Percentiles rank a stretch among this genome's conserved stretches.
Conservation (phyloP, 2,888 invertebrate species). For the Diplazon laetatorius region DNA sequence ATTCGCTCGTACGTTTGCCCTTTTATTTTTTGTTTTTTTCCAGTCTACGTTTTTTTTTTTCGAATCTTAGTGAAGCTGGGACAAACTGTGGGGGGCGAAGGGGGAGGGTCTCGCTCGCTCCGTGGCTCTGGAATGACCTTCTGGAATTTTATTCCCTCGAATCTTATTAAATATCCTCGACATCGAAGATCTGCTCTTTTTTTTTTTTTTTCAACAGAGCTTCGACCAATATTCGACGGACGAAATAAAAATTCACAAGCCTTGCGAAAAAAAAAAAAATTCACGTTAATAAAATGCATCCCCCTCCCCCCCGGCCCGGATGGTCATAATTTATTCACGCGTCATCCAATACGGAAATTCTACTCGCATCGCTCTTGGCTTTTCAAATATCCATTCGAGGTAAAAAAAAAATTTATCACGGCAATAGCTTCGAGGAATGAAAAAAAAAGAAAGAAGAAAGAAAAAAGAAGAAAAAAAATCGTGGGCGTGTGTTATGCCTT, state of each 20-base stretch:
- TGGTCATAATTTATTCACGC: no score
- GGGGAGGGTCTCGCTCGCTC: not conserved
- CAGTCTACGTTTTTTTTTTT: not conserved
- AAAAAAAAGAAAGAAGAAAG: not conserved
- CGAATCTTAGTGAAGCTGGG: not conserved
- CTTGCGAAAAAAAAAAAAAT: not conserved
- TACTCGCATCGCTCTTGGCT: no score
- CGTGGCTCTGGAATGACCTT: slow-evolving; percentile 19
- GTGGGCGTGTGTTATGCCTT: no score
- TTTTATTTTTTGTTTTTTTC: no score
- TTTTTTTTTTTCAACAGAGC: not conserved
- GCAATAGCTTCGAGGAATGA: not conserved
- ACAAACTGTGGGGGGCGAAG: not conserved
- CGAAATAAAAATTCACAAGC: no score
- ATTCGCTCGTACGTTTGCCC: slow-evolving; percentile 33
- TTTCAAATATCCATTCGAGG: no score
- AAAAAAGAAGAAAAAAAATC: not conserved
- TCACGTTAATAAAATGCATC: not conserved
- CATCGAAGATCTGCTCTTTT: not conserved
- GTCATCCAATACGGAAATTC: no score
- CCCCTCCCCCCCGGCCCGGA: no score
- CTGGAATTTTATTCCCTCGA: slow-evolving; percentile 19
- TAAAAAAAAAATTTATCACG: not conserved
- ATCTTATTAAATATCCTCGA: not conserved
- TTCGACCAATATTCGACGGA: slow-evolving; percentile 9